Evolutionary conservation across 2,113 vertebrate genomes (phyloP).

Genomic region (Rutilus rutilus): DNA sequence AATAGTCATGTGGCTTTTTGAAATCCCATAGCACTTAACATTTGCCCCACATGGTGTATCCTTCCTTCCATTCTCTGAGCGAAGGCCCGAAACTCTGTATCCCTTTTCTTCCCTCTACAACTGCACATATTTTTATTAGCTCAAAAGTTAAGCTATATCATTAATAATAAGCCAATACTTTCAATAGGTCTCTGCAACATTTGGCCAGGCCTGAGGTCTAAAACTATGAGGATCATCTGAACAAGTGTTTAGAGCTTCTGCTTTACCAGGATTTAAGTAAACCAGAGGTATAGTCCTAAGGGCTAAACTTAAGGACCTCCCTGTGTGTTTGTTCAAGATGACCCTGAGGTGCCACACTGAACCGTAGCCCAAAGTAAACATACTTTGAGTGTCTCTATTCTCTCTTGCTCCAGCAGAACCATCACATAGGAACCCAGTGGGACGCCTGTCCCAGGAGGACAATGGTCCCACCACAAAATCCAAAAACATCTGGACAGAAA

Average conservation of each 20-base stretch:
- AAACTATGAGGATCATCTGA: background rate
- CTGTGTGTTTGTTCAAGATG: slow-evolving; percentile 40
- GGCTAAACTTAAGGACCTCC: slow-evolving; percentile 37
- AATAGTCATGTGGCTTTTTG: slow-evolving; percentile 36
- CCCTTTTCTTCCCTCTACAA: background rate
- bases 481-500: background rate
- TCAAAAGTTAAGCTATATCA: slow-evolving; percentile 12
- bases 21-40: slow-evolving; percentile 47
- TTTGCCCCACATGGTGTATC: slow-evolving; percentile 28
- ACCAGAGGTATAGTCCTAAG: slow-evolving; percentile 5
- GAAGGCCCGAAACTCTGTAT: slow-evolving; percentile 27
- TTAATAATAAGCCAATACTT: background rate
- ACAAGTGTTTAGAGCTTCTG: slow-evolving; percentile 18
- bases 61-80: slow-evolving; percentile 56
- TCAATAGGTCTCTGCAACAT: slow-evolving; percentile 10
- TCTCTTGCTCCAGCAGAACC: background rate
- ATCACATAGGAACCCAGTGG: background rate
- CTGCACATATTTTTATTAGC: background rate
- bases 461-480: background rate
- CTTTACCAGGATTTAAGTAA: slow-evolving; percentile 3
- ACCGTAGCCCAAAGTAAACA: background rate
- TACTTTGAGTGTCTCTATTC: background rate
- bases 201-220: background rate
- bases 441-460: background rate
- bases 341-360: slow-evolving; percentile 30